Base-by-base conservation (phyloP, 2,797 vertebrate species). In the Neostethus bicornis region DNA sequence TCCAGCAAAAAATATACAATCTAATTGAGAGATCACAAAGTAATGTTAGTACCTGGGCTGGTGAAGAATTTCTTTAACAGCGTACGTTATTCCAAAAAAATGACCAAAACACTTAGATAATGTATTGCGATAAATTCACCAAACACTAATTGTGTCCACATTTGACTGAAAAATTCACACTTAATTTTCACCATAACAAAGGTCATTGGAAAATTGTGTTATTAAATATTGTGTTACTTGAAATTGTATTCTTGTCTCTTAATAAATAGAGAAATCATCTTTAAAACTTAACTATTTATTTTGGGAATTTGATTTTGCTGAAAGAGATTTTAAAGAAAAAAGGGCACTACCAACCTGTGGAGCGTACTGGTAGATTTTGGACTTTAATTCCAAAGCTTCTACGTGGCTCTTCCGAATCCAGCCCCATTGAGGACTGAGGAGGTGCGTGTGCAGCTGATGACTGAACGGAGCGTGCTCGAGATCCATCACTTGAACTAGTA, bases 351-450 rank as follows among this genome's bases (percentile, higher is more conserved):
- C 79, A 75, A 97, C 97, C 97, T 91, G 97, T 98, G 37, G 97
- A 99, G 52, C 97, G 94, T 46, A 98, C 96, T 51, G 97, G 97
- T 66, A 99, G 92, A 84, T 99, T 99, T 69, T 99, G 97, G 58
- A 99, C 97, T 85, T 97, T 96, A 87, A 99, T 99, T 73, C 97
- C 97, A 89, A 98, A 99, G 83, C 97, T 99, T 81, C 97, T 94
- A 7, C 97, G 94, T 17, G 97, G 97, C 66, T 99, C 97, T 79
- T 99, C 97, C 24, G 95, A 95, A 71, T 99, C 97, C 68, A 98
- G 89, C 16, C 89, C 85, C 0, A 94, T 91, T 14, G 93, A 91
- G 42, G 96, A 88, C 86, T 95, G 94, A 0, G 93, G 85, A 0
- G 96, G 94, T 0, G 95, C 96, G 0, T 98, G 96, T 4, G 98